phyloP scores from a whole-genome alignment of 2,888 invertebrate genomes.

The Diarsia dahlii region DNA sequence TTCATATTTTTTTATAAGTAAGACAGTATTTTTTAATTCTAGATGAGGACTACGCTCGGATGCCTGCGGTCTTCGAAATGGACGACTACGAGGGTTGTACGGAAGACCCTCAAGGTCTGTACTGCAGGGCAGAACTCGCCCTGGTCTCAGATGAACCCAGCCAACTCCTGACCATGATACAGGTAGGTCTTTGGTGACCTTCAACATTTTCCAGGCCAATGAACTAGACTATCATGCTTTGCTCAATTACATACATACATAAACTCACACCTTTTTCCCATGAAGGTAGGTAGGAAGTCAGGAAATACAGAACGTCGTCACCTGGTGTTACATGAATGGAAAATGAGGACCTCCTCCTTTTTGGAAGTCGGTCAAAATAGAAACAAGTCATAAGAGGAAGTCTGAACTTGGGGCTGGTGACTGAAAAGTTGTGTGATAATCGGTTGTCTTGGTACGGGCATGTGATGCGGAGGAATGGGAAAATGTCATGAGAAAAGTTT shows the following conservation, averaged over 20 bases:
- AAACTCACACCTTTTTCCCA: neutral
- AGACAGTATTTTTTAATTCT: neutral
- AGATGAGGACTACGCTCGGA: constrained; percentile 61
- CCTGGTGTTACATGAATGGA: too few relatives aligned
- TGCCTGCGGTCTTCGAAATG: constrained; percentile 67
- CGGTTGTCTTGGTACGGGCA: too few relatives aligned
- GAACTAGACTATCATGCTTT: neutral
- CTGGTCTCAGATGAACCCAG: constrained; percentile 66
- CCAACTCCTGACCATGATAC: constrained; percentile 62
- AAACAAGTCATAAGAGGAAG: too few relatives aligned
- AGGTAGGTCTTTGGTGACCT: constrained; percentile 55
- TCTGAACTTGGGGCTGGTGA: too few relatives aligned
- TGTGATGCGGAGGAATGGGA: too few relatives aligned
- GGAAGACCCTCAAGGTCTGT: constrained; percentile 53
- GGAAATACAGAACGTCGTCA: neutral
- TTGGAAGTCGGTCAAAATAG: too few relatives aligned
- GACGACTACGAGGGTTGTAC: constrained; percentile 70
- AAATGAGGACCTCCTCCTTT: too few relatives aligned
- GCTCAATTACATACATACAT: neutral
- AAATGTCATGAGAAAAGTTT: too few relatives aligned
- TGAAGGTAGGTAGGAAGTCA: neutral
- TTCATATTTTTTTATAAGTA: neutral
- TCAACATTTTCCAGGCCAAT: neutral
- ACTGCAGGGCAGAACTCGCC: constrained; percentile 63
- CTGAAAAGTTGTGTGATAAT: too few relatives aligned